Conservation (phyloP, 2,113 vertebrate genomes). For the Podilymbus podiceps region DNA sequence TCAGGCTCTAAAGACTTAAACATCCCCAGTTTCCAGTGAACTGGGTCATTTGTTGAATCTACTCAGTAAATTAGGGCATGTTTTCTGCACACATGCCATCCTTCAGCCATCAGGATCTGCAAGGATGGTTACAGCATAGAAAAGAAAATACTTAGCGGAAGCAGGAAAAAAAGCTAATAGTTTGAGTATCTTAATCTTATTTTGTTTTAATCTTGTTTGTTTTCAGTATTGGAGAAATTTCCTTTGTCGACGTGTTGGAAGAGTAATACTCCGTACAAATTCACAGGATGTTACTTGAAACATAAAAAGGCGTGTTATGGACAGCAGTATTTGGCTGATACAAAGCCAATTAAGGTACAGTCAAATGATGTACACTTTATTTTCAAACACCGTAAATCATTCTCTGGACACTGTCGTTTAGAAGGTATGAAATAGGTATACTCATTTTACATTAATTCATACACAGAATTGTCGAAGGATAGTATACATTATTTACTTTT, state of each 20-base stretch:
- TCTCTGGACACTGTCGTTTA: background rate
- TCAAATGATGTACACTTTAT: background rate
- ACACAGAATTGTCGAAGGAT: background rate
- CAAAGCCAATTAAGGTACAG: background rate
- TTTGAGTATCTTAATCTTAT: conserved; percentile 32
- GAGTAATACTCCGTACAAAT: background rate
- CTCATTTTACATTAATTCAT: background rate
- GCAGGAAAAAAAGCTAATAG: conserved; percentile 3
- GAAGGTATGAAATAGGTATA: background rate
- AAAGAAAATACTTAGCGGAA: background rate
- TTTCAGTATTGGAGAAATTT: conserved; percentile 29
- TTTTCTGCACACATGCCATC: background rate
- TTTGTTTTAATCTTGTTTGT: conserved; percentile 37
- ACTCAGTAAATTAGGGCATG: background rate
- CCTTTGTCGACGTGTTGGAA: background rate
- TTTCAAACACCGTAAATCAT: background rate
- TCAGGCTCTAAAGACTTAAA: background rate
- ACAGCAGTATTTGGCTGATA: background rate
- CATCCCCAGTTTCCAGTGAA: background rate
- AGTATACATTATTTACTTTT: background rate
- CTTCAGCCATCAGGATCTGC: background rate
- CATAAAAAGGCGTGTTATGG: background rate
- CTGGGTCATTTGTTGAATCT: background rate
- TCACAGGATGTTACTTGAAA: background rate
- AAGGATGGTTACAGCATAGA: background rate